Base-by-base conservation (phyloP, 2,888 invertebrate species). In the Pseudeuparius sepicola region DNA sequence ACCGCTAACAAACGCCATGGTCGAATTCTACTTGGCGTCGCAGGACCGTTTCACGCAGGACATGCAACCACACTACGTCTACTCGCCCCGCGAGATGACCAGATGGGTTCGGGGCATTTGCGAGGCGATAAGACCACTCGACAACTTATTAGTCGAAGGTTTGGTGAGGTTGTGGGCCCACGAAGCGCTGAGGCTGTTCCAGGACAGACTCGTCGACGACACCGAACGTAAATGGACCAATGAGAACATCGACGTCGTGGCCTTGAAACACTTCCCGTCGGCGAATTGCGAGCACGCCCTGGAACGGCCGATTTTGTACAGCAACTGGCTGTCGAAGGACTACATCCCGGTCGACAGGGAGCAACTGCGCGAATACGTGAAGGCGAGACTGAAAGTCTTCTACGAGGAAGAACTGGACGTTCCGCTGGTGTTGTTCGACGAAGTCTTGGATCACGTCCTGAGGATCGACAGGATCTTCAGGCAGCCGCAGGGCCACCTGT, bases 61-160 rank as follows among this genome's bases (percentile, higher is more conserved):
- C 63, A 97, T 97, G 92, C 98, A 99, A 63, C 98, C 98, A 1
- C 98, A 99, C 65, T 98, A 99, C 61, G 96, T 99, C 0, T 98
- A 99, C 68, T 96, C 96, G 36, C 98, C 98, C 6, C 73, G 90
- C 55, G 98, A 98, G 67, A 90, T 98, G 92, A 98, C 98, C 0
- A 70, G 98, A 56, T 98, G 98, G 98, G 97, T 98, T 34, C 75
- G 98, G 41, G 98, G 98, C 44, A 98, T 99, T 49, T 96, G 94
- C 60, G 98, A 99, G 66, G 98, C 98, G 6, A 88, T 99, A 42
- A 47, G 94, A 42, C 97, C 97, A 0, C 64, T 98, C 29, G 98
- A 98, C 57, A 83, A 77, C 41, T 66, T 98, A 7, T 72, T 80
- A 1, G 86, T 94, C 1, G 96, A 97, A 65, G 97, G 94, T 4